phyloP scores from a whole-genome alignment of 2,113 vertebrate genomes.

The Oophaga pumilio region DNA sequence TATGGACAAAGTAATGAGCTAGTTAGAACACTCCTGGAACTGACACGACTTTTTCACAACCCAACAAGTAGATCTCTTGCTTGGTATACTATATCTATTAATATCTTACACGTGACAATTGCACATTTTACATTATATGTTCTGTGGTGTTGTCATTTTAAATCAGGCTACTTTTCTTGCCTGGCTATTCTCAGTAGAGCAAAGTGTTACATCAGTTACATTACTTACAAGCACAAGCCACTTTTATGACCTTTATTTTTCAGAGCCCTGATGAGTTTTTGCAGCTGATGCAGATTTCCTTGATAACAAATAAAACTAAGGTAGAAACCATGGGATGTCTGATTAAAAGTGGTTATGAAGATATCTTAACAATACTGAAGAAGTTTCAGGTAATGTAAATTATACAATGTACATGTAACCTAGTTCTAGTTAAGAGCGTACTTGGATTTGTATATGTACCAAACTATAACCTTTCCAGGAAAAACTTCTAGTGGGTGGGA shows the following conservation, averaged over 20 bases:
- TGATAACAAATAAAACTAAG: conserved; percentile 21
- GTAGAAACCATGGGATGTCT: neutral
- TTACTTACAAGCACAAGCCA: no score
- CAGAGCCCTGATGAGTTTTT: conserved; percentile 37
- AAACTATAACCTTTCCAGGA: neutral
- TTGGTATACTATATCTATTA: neutral
- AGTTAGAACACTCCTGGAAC: no score
- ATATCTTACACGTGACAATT: neutral
- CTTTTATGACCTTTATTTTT: neutral
- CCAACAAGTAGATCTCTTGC: neutral
- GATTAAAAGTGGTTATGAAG: conserved; percentile 24
- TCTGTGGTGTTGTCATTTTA: neutral
- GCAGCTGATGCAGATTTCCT: neutral
- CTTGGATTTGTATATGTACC: neutral
- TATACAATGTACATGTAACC: neutral
- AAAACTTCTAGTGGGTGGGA: neutral
- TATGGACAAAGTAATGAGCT: no score
- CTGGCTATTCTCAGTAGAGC: neutral
- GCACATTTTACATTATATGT: neutral
- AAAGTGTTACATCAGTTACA: neutral
- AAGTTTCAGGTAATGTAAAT: conserved; percentile 19
- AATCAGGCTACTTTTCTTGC: neutral
- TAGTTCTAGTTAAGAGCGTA: neutral
- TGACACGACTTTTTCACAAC: no score
- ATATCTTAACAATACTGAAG: conserved; percentile 34